A percentile compares a stretch with the other conserved stretches of the same genome.
Conservation (phyloP, 2,797 vertebrate species). For the Hozukius guyotensis region DNA sequence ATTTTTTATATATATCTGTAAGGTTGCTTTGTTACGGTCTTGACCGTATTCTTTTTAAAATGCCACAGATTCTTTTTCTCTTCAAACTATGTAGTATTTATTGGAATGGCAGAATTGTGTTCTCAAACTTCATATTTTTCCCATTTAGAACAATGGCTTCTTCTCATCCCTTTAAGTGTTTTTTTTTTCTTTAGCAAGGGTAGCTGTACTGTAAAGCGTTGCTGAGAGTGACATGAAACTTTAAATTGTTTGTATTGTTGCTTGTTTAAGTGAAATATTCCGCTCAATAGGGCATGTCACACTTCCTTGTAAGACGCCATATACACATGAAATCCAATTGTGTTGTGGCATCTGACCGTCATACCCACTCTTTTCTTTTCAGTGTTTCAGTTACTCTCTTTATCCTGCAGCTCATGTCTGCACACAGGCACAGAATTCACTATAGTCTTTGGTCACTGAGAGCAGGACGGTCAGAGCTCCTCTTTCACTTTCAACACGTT, state of each 20-base stretch:
- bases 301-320: not conserved
- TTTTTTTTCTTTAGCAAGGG: not conserved
- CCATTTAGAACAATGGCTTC: not conserved
- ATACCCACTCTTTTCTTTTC: not conserved
- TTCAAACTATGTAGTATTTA: not conserved
- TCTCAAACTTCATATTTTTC: not conserved
- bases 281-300: not conserved
- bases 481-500: no score
- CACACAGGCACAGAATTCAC: slow-evolving; percentile 11
- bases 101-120: not conserved
- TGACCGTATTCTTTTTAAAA: not conserved
- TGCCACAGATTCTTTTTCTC: not conserved
- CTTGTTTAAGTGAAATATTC: slow-evolving; percentile 33
- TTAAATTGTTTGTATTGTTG: slow-evolving; percentile 34
- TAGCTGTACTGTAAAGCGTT: slow-evolving; percentile 13
- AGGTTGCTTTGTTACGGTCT: not conserved
- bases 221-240: slow-evolving; percentile 11
- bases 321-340: slow-evolving; percentile 35
- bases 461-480: not conserved
- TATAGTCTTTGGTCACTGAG: not conserved
- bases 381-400: not conserved
- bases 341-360: slow-evolving; percentile 19
- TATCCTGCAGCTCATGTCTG: not conserved
- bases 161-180: not conserved
- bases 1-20: not conserved